phyloP scores from a whole-genome alignment of 2,888 invertebrate species.

The Drosophila vallismaia region DNA sequence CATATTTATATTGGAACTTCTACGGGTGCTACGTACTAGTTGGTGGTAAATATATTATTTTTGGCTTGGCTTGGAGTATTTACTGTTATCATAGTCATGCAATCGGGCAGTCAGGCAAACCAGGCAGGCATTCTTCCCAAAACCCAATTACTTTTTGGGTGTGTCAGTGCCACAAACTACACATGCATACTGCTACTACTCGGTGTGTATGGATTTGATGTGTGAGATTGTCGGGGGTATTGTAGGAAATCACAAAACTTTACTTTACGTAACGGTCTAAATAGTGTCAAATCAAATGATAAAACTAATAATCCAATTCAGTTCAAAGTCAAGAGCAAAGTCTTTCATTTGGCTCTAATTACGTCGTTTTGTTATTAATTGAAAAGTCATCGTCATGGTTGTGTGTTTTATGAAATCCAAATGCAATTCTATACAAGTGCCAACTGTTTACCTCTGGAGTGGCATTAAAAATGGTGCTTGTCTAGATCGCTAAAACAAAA shows the following conservation, averaged over 20 bases:
- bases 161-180: slow-evolving; percentile 55
- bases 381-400: not conserved
- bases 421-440: slow-evolving; percentile 32
- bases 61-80: slow-evolving; percentile 9
- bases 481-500: slow-evolving; percentile 41
- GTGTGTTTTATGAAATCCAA: slow-evolving; percentile 25
- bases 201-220: slow-evolving; percentile 10
- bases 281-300: not conserved
- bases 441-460: slow-evolving; percentile 40
- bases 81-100: slow-evolving; percentile 58
- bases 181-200: slow-evolving; percentile 57
- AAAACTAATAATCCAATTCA: not conserved
- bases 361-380: too few species aligned
- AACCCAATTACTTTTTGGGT: slow-evolving; percentile 17
- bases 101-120: slow-evolving; percentile 64
- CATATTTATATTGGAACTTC: slow-evolving; percentile 14
- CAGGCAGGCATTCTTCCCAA: slow-evolving; percentile 61
- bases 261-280: not conserved
- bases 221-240: slow-evolving; percentile 8
- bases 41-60: slow-evolving; percentile 25
- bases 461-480: slow-evolving; percentile 29
- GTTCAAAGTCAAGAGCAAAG: not conserved
- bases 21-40: slow-evolving; percentile 36
- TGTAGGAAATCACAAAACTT: slow-evolving; percentile 2
- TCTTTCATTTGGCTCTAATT: not conserved